A percentile compares a stretch with the other conserved stretches of the same genome.
Evolutionary conservation across 35 echinoderm and acorn worm genomes (phyloP).

Genomic region (Lytechinus pictus): DNA sequence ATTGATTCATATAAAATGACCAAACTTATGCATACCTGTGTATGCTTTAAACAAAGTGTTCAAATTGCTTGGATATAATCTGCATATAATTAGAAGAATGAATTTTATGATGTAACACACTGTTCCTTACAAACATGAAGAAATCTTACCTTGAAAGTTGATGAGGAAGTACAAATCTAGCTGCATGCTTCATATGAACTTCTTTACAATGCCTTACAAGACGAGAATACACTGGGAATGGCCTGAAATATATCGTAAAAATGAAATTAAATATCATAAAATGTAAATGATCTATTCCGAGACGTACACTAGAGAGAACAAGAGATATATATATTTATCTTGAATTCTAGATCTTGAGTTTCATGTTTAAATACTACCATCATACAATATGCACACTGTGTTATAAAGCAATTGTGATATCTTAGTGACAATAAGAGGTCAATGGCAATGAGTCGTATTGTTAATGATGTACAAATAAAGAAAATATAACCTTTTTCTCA

Average conservation of each 20-base stretch:
- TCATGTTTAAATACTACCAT: too few relatives aligned
- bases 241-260: constrained; percentile 58
- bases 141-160: constrained; percentile 81
- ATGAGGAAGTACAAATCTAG: constrained; percentile 78
- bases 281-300: neutral
- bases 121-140: neutral
- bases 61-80: too few relatives aligned
- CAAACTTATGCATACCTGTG: too few relatives aligned
- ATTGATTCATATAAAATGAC: too few relatives aligned
- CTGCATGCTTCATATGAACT: constrained; percentile 80
- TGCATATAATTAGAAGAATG: neutral
- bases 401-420: too few relatives aligned
- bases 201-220: constrained; percentile 94
- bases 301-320: neutral
- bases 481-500: too few relatives aligned
- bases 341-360: neutral
- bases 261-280: neutral
- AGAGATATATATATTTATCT: neutral
- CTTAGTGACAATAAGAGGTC: too few relatives aligned
- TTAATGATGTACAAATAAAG: too few relatives aligned
- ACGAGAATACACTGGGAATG: constrained; percentile 77
- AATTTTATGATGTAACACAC: neutral
- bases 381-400: too few relatives aligned
- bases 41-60: too few relatives aligned
- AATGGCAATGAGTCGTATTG: too few relatives aligned